Base-by-base conservation (phyloP, 2,888 invertebrate genomes). In the Drosophila pegasa region DNA sequence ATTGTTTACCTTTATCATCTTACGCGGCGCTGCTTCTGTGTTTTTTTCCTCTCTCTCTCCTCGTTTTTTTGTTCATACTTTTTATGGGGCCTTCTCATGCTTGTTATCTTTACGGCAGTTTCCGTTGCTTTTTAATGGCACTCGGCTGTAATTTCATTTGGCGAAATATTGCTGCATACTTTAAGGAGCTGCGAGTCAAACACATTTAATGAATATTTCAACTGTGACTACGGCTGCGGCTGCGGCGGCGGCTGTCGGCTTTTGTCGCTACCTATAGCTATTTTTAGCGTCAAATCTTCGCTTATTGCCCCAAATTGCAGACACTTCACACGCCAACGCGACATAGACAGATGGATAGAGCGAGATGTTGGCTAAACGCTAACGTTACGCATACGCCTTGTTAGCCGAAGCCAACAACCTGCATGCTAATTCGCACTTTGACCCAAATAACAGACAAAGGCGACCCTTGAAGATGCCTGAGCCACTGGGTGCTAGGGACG, bases 361-460 rank as follows among this genome's bases (percentile, higher is more conserved):
- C 9, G 14, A 20, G 7, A 43, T 35, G 33, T 55, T 22, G 31
- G 25, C 16, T 16, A 38, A 38, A 27, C 33, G 41, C 16, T 22
- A 12, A 27, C 3, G 50, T 74, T 70, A 70, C 64, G 64, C 58
- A 74, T 75, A 63, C 58, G 69, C 41, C 35, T 18, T 14, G 62
- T 48, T 38, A 58, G 35, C 27, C 63, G 38, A 50, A 37, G 20
- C 41, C 43, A 45, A 48, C 66, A 57, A 63, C 54, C 60, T 75
- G 76, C 67, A 84, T 85, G 82, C 85, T 84, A 84, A 84, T 87
- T 81, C 65, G 45, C 65, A 72, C 64, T 85, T 55, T 85, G 82
- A 85, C 87, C 87, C 72, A 85, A 78, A 85, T 87, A 69, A 47
- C 52, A 67, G 51, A 47, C 69, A 68, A 61, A 40, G 35, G 12